Percentiles rank a stretch among this genome's conserved stretches.
Conservation (phyloP, 2,797 vertebrate genomes). For the Acipenser oxyrinchus region DNA sequence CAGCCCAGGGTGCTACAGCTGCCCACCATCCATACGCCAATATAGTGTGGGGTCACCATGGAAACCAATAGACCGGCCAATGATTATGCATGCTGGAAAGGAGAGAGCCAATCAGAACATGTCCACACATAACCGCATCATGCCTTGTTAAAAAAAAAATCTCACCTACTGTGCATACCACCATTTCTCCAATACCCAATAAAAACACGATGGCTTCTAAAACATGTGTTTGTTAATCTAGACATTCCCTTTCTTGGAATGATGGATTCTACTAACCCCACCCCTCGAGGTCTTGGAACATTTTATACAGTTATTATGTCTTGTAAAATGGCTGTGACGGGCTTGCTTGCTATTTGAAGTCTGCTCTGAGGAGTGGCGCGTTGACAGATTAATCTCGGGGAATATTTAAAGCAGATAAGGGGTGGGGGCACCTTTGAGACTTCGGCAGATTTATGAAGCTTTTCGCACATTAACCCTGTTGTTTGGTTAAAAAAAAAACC, state of each 20-base stretch:
- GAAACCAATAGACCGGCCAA: no score
- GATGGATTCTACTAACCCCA: background rate
- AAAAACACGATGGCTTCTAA: background rate
- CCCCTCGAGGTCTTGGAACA: background rate
- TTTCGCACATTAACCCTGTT: no score
- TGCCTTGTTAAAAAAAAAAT: background rate
- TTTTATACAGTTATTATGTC: slow-evolving; percentile 4
- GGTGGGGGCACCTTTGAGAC: background rate
- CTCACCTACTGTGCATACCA: background rate
- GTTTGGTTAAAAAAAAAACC: no score
- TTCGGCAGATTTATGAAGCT: no score
- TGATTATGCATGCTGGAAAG: no score
- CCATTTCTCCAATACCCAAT: background rate
- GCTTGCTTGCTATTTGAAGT: background rate
- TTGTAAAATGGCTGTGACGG: slow-evolving; percentile 2
- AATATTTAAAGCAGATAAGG: slow-evolving; percentile 9
- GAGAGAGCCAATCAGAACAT: no score
- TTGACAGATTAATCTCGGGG: background rate
- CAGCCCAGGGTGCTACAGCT: no score
- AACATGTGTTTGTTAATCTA: background rate
- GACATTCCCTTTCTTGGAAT: background rate
- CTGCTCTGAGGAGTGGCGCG: background rate
- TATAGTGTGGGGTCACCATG: no score
- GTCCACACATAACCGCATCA: no score
- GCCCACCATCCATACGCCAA: no score